These are phyloP conservation scores for Willisornis vidua DNA, from an alignment of 2,113 vertebrate genomes.

Conservation along the genomic window DNA sequence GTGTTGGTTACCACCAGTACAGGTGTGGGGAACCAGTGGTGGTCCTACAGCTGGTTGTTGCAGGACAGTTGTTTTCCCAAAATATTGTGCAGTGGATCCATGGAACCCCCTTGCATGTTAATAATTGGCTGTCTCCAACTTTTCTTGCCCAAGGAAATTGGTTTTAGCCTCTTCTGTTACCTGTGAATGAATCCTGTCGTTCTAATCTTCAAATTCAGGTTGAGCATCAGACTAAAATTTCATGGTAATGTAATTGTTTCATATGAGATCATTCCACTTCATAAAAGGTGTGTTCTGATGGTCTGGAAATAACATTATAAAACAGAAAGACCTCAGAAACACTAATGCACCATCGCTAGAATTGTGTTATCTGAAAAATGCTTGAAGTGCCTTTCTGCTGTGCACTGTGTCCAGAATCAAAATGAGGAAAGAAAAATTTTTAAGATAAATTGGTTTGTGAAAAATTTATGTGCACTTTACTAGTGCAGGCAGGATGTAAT, in stretches of 20 bases:
- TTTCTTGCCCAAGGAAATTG: not conserved
- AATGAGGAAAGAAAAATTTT: conserved; percentile 75
- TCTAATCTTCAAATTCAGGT: conserved; percentile 6
- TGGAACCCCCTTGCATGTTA: not conserved
- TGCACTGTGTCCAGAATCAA: conserved; percentile 69
- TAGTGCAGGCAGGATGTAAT: conserved; percentile 78
- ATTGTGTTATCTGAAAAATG: conserved; percentile 65
- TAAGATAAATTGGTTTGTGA: conserved; percentile 82
- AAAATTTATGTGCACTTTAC: conserved; percentile 82
- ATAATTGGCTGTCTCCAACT: not conserved
- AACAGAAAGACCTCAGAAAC: conserved; percentile 20
- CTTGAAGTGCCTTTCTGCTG: conserved; percentile 62
- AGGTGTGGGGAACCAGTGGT: fast-evolving
- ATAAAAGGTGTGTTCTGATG: conserved; percentile 32
- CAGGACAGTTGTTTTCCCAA: not conserved
- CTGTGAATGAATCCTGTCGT: not conserved
- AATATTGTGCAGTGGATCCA: not conserved
- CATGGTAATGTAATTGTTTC: conserved; percentile 15
- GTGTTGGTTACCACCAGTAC: not conserved
- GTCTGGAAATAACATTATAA: conserved; percentile 16
- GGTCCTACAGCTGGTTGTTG: not conserved
- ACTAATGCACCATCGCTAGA: conserved; percentile 10
- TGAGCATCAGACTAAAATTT: not conserved
- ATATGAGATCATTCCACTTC: conserved; percentile 24
- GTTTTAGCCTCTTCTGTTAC: not conserved